Evolutionary conservation across 2,113 vertebrate genomes (phyloP).

Genomic region (Rutilus rutilus): DNA sequence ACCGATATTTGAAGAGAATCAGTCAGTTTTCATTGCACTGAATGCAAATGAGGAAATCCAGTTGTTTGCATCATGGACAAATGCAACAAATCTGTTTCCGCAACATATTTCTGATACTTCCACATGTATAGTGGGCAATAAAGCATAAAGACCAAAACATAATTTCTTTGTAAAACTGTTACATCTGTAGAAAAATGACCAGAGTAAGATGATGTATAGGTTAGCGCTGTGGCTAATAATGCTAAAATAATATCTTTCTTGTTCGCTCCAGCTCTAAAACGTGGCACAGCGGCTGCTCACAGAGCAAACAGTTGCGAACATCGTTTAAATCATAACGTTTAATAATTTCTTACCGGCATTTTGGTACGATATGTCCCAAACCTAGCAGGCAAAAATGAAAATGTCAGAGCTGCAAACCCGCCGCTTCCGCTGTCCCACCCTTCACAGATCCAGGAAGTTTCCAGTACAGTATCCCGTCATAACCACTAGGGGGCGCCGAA

Average conservation of each 20-base stretch:
- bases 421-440: conserved; percentile 82
- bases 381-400: conserved; percentile 57
- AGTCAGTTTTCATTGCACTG: neutral
- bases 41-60: neutral
- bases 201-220: neutral
- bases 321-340: neutral
- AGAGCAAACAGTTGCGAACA: neutral
- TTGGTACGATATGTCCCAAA: conserved; percentile 61
- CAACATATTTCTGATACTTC: neutral
- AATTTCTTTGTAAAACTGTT: neutral
- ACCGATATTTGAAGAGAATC: neutral
- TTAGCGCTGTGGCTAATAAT: conserved; percentile 25
- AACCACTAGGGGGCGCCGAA: conserved; percentile 7
- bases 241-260: neutral
- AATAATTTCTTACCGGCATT: conserved; percentile 82
- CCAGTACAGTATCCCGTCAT: neutral
- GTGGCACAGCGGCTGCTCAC: neutral
- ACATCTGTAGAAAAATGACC: neutral
- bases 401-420: conserved; percentile 43
- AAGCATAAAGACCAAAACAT: neutral
- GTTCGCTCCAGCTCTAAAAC: neutral
- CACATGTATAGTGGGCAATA: neutral
- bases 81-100: neutral
- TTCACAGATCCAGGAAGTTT: conserved; percentile 70
- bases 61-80: neutral